These are phyloP conservation scores for Eupleurogrammus muticus DNA, from an alignment of 2,797 vertebrate genomes.

Conservation along the genomic window DNA sequence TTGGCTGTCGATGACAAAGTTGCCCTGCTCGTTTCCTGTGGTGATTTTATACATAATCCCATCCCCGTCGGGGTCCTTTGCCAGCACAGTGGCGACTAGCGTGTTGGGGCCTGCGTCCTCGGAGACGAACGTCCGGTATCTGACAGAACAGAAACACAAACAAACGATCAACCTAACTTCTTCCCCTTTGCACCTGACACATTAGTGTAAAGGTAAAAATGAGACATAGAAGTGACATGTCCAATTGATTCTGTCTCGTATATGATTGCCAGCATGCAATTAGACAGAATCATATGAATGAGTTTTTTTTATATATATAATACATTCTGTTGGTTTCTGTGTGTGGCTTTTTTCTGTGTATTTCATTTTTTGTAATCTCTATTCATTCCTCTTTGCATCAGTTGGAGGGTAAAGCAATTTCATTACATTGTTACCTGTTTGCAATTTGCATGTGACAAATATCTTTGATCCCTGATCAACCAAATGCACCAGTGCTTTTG, in stretches of 20 bases:
- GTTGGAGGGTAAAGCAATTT: too few species aligned
- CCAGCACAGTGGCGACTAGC: conserved; percentile 89
- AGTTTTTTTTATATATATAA: too few species aligned
- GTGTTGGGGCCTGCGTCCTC: conserved; percentile 93
- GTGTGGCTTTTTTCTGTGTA: too few species aligned
- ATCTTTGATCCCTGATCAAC: background rate
- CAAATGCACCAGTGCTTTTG: background rate
- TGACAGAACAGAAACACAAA: conserved; percentile 65
- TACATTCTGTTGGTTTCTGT: too few species aligned
- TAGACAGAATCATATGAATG: too few species aligned
- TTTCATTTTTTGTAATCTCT: too few species aligned
- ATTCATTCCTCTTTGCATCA: too few species aligned
- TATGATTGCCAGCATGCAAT: too few species aligned
- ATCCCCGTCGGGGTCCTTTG: conserved; percentile 92
- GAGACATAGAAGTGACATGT: conserved; percentile 6
- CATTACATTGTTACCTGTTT: too few species aligned
- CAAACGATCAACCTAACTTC: conserved; percentile 4
- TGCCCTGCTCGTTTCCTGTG: conserved; percentile 88
- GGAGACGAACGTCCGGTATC: conserved; percentile 92
- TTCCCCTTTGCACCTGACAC: background rate
- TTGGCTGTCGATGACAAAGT: conserved; percentile 91
- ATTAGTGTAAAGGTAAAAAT: conserved; percentile 3
- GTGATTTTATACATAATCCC: conserved; percentile 88
- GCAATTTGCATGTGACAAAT: too few species aligned
- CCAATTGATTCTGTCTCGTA: conserved; percentile 4